A percentile compares a stretch with the other conserved stretches of the same genome.
Conservation (phyloP, 1,140 invertebrate species). For the Musca vetustissima region DNA sequence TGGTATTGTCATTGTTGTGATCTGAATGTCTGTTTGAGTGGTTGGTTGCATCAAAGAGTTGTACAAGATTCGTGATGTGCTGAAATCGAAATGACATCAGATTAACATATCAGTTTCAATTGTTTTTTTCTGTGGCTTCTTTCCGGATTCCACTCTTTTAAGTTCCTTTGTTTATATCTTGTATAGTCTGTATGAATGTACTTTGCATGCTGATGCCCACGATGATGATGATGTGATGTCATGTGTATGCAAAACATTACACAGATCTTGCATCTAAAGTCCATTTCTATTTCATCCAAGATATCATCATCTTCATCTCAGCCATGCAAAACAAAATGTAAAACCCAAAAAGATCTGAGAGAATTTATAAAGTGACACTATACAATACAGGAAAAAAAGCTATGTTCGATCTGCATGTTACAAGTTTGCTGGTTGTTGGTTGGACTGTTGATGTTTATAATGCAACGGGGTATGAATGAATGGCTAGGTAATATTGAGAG, state of each 20-base stretch:
- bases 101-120: conserved; percentile 28
- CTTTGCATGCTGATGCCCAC: too few relatives aligned
- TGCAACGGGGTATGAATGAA: too few relatives aligned
- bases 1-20: conserved; percentile 16
- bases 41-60: conserved; percentile 12
- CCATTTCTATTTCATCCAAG: background rate
- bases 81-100: conserved; percentile 42
- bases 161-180: too few relatives aligned
- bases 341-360: conserved; percentile 11
- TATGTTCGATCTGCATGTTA: background rate
- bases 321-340: conserved; percentile 9
- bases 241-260: conserved; percentile 17
- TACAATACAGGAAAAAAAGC: background rate
- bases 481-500: too few relatives aligned
- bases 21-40: background rate
- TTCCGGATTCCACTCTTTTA: background rate
- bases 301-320: background rate
- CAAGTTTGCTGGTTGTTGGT: too few relatives aligned
- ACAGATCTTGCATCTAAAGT: conserved; percentile 12
- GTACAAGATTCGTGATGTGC: background rate
- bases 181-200: too few relatives aligned
- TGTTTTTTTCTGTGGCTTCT: background rate
- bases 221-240: too few relatives aligned
- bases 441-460: too few relatives aligned
- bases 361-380: conserved; percentile 21